These are phyloP conservation scores for Columba livia DNA, from an alignment of 2,113 vertebrate species.

Conservation along the genomic window DNA sequence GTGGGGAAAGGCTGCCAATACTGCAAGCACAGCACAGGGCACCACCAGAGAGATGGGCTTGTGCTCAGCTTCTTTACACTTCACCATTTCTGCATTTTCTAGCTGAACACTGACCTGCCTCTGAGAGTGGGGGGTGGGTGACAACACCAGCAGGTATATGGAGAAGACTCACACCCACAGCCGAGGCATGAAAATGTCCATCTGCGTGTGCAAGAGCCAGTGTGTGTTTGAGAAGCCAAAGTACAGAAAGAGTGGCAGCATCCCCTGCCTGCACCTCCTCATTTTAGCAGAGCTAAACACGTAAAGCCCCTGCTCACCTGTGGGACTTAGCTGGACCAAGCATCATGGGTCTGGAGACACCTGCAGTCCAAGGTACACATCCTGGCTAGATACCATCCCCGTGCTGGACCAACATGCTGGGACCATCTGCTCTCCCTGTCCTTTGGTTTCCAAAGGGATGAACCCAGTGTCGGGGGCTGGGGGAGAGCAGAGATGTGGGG, in stretches of 20 bases:
- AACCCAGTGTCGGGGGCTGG: not conserved
- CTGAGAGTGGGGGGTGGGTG: not conserved
- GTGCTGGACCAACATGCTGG: not conserved
- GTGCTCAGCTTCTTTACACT: not conserved
- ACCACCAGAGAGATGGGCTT: not conserved
- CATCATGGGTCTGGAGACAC: not conserved
- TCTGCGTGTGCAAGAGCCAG: rapidly evolving
- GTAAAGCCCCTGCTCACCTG: rapidly evolving
- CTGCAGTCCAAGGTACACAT: not conserved
- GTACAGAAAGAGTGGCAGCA: not conserved
- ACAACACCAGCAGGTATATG: rapidly evolving
- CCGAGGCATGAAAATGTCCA: not conserved
- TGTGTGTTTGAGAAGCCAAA: not conserved
- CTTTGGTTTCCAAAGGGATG: not conserved
- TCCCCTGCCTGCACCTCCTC: not conserved
- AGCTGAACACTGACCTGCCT: not conserved
- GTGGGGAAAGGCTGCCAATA: not conserved
- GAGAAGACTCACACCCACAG: not conserved
- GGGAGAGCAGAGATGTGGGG: not conserved
- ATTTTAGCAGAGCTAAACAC: not conserved
- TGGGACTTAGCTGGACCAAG: not conserved
- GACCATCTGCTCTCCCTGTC: not conserved
- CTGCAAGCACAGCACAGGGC: not conserved
- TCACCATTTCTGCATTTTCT: not conserved
- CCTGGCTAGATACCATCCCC: not conserved